phyloP scores from a whole-genome alignment of 2,888 invertebrate genomes.

The Thyatira batis region DNA sequence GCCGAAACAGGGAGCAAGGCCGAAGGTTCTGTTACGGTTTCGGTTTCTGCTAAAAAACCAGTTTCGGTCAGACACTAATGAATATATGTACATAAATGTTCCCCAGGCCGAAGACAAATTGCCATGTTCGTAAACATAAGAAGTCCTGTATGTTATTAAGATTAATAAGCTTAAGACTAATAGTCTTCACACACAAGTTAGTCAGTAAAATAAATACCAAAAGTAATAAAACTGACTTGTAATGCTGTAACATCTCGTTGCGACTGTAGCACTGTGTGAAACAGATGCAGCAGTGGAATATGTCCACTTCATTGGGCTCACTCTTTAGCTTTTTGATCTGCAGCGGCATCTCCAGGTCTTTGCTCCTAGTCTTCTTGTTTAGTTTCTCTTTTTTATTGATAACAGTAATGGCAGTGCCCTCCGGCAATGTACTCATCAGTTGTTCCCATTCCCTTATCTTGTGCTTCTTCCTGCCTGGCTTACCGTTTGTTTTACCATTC shows the following conservation, averaged over 20 bases:
- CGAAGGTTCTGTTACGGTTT: too few species aligned
- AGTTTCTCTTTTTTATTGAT: constrained; percentile 22
- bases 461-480: constrained; percentile 36
- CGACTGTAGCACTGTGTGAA: constrained; percentile 49
- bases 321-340: constrained; percentile 33
- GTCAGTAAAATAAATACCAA: not conserved
- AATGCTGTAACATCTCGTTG: constrained; percentile 63
- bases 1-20: too few species aligned
- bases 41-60: too few species aligned
- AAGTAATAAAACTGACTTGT: constrained; percentile 49
- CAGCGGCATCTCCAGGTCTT: constrained; percentile 22
- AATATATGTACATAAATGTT: too few species aligned
- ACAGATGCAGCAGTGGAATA: constrained; percentile 69
- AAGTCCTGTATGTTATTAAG: too few species aligned
- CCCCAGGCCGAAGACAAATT: too few species aligned
- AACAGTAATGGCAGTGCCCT: constrained; percentile 29
- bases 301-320: constrained; percentile 36
- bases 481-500: constrained; percentile 39
- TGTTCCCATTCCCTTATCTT: constrained; percentile 43
- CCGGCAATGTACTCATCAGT: constrained; percentile 37
- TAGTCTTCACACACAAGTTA: not conserved
- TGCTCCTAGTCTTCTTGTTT: constrained; percentile 27
- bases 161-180: too few species aligned
- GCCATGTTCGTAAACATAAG: too few species aligned
- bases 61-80: too few species aligned